Evolutionary conservation across 2,797 vertebrate genomes (phyloP).

Genomic region (Rhinatrema bivittatum): DNA sequence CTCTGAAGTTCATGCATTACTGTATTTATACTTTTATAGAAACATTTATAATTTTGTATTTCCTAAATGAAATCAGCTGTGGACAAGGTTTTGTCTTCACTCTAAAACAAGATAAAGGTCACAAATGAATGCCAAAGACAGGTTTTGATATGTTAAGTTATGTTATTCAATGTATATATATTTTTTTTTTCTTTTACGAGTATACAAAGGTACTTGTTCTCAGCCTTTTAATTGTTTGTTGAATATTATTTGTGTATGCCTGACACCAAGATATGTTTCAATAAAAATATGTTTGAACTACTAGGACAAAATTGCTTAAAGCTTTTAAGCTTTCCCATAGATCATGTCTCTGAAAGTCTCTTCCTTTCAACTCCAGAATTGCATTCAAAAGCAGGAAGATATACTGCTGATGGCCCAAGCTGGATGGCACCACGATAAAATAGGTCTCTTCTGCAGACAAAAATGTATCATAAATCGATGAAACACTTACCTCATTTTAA

Average conservation of each 20-base stretch:
- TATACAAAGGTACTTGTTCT: no score
- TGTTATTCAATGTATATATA: no score
- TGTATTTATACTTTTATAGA: no score
- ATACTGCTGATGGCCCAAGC: conserved; percentile 58
- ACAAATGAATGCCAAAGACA: no score
- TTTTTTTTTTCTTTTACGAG: no score
- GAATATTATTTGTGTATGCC: conserved; percentile 40
- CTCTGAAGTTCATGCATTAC: no score
- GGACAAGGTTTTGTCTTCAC: no score
- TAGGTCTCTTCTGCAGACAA: conserved; percentile 61
- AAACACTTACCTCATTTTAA: conserved; percentile 75
- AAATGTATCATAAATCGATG: conserved; percentile 70
- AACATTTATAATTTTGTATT: no score
- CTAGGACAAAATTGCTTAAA: conserved; percentile 46
- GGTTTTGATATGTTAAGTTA: no score
- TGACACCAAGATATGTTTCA: conserved; percentile 49
- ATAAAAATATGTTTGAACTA: conserved; percentile 46
- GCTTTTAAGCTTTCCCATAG: conserved; percentile 59
- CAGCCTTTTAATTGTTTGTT: conserved; percentile 10
- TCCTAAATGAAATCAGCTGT: no score
- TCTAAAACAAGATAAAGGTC: no score
- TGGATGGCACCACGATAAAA: conserved; percentile 60
- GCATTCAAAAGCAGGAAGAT: conserved; percentile 57
- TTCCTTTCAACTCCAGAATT: conserved; percentile 57
- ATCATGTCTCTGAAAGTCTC: conserved; percentile 49